These are phyloP conservation scores for Neomorphus geoffroyi DNA, from an alignment of 2,797 vertebrate genomes.

Conservation along the genomic window DNA sequence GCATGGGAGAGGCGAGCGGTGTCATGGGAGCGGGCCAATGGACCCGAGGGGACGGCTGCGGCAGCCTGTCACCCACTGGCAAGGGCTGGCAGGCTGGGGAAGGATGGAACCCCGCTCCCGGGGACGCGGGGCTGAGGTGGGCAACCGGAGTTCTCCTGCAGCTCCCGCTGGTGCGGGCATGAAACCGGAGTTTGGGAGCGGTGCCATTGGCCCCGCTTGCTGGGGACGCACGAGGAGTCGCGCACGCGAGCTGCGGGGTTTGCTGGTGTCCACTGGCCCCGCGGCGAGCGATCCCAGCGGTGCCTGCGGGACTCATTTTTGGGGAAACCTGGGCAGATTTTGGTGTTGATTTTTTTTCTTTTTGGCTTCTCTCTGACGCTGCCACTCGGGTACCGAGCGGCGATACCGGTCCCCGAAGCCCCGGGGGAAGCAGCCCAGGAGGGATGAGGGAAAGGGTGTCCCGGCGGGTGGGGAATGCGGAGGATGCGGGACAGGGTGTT, in stretches of 20 bases:
- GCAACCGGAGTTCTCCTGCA: not conserved
- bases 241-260: not conserved
- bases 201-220: not conserved
- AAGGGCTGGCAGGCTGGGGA: not conserved
- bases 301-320: not conserved
- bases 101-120: not conserved
- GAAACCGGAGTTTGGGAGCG: not conserved
- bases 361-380: not conserved
- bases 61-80: not conserved
- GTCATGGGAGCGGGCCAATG: too few species aligned
- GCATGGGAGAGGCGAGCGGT: not conserved
- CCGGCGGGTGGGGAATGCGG: too few species aligned
- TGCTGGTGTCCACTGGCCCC: not conserved
- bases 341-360: not conserved
- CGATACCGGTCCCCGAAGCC: too few species aligned
- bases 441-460: not conserved
- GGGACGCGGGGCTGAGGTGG: not conserved
- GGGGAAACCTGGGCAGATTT: not conserved
- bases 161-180: not conserved
- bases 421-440: not conserved
- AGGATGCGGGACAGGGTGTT: not conserved
- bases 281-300: not conserved
- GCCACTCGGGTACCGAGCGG: not conserved
- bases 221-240: not conserved
- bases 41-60: not conserved